phyloP scores from a whole-genome alignment of 2,888 invertebrate species.

The Campaea margaritaria region DNA sequence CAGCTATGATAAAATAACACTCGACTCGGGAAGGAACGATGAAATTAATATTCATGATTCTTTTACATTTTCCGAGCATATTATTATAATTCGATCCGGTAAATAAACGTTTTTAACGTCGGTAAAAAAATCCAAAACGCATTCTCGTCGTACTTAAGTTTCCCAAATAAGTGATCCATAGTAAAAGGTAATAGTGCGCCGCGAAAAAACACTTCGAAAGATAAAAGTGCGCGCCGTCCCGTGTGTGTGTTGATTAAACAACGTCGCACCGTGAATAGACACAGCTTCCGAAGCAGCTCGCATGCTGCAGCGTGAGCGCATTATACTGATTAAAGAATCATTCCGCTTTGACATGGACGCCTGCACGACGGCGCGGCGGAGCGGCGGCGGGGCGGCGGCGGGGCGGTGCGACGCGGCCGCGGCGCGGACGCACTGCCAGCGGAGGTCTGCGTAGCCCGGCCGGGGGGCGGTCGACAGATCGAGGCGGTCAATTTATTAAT shows the following conservation, averaged over 20 bases:
- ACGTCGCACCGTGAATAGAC: not conserved
- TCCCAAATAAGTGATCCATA: no score
- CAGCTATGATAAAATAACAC: not conserved
- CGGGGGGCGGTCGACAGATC: no score
- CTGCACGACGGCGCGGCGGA: not conserved
- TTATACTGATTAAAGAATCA: conserved; percentile 39
- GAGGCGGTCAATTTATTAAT: no score
- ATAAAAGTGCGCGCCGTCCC: not conserved
- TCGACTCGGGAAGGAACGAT: no score
- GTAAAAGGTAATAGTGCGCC: no score
- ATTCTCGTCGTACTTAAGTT: no score
- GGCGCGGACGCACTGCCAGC: conserved; percentile 1
- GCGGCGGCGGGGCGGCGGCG: not conserved
- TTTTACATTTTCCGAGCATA: no score
- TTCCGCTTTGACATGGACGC: conserved; percentile 18
- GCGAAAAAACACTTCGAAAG: not conserved
- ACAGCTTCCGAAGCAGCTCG: conserved; percentile 4
- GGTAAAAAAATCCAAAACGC: no score
- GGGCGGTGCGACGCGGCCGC: not conserved
- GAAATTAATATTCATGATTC: no score
- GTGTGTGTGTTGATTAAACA: not conserved
- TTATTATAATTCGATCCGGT: no score
- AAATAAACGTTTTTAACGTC: no score
- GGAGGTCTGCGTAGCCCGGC: not conserved
- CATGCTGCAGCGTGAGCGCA: conserved; percentile 28